Percentiles rank a stretch among this genome's conserved stretches.
phyloP scores from a whole-genome alignment of 2,888 invertebrate species.

The Agrotis clavis region DNA sequence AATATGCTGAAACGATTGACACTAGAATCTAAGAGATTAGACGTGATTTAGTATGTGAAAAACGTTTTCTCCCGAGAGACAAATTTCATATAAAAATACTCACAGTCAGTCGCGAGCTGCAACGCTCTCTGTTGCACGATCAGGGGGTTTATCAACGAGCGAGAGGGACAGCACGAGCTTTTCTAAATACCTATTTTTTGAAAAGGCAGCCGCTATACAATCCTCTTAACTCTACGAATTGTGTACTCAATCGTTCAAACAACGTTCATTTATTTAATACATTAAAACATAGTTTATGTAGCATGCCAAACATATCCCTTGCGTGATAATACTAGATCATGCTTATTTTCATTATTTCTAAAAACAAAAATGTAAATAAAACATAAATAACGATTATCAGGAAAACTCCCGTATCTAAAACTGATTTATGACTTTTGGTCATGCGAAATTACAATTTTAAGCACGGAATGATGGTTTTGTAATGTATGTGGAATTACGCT shows the following conservation, averaged over 20 bases:
- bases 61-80: no score
- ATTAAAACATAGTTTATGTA: slow-evolving; percentile 7
- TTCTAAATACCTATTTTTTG: no score
- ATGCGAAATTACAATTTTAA: slow-evolving; percentile 65
- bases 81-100: no score
- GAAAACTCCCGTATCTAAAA: slow-evolving; percentile 56
- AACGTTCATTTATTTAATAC: not conserved
- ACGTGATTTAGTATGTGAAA: no score
- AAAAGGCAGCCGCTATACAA: no score
- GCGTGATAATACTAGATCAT: slow-evolving; percentile 45
- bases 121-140: no score
- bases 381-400: slow-evolving; percentile 63
- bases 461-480: slow-evolving; percentile 56
- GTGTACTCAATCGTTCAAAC: not conserved
- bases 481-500: slow-evolving; percentile 45
- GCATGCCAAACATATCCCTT: slow-evolving; percentile 15
- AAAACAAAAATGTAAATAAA: slow-evolving; percentile 59
- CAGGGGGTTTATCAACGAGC: no score
- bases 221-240: not conserved
- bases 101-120: no score
- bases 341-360: slow-evolving; percentile 46
- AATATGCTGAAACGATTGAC: no score
- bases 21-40: no score
- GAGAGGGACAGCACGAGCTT: no score
- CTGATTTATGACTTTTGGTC: slow-evolving; percentile 63